phyloP scores from a whole-genome alignment of 2,888 invertebrate genomes.

The Oligia latruncula region DNA sequence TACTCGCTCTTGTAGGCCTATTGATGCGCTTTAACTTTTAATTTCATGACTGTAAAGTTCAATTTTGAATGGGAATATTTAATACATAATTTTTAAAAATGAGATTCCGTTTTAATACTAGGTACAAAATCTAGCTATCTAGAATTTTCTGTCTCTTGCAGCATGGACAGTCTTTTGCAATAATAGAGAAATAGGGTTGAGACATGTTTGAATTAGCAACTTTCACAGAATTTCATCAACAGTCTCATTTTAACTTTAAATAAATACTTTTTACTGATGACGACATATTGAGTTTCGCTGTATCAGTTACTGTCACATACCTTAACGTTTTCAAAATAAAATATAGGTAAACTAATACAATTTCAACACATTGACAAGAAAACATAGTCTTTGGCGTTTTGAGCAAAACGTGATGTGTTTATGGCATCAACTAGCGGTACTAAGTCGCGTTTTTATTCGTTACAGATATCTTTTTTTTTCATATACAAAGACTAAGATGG shows the following conservation, averaged over 20 bases:
- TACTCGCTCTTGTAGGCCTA: conserved; percentile 59
- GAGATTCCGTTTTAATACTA: conserved; percentile 71
- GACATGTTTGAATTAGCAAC: conserved; percentile 32
- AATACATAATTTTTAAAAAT: conserved; percentile 56
- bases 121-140: conserved; percentile 63
- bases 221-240: conserved; percentile 24
- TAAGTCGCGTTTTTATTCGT: conserved; percentile 75
- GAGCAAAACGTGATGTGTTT: conserved; percentile 85
- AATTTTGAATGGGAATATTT: conserved; percentile 64
- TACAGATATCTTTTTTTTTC: conserved; percentile 58
- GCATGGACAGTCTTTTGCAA: conserved; percentile 38
- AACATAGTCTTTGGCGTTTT: conserved; percentile 86
- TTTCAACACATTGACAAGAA: conserved; percentile 69
- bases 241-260: conserved; percentile 47
- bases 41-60: conserved; percentile 40
- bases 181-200: conserved; percentile 44
- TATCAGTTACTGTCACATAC: conserved; percentile 40
- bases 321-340: conserved; percentile 43
- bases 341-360: conserved; percentile 64
- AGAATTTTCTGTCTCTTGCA: conserved; percentile 51
- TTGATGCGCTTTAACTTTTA: conserved; percentile 53
- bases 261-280: conserved; percentile 50
- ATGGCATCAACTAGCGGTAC: conserved; percentile 87
- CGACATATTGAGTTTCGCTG: conserved; percentile 25
- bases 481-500: conserved; percentile 62